Percentiles rank a stretch among this genome's conserved stretches.
Conservation (phyloP, 2,113 vertebrate species). For the Cervus canadensis region DNA sequence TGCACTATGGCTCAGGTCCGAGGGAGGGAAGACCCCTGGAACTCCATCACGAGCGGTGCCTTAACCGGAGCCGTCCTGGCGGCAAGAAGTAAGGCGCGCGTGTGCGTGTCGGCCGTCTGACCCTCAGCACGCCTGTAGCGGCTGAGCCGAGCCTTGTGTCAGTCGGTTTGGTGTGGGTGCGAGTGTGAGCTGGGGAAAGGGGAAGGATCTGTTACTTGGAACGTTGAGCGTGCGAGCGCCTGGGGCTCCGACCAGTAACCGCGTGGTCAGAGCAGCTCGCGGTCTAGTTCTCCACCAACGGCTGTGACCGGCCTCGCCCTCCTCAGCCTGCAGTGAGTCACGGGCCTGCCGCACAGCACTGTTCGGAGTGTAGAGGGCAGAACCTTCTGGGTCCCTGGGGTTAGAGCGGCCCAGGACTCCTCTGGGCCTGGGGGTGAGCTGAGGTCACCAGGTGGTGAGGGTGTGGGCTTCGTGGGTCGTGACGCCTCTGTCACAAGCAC, state of each 20-base stretch:
- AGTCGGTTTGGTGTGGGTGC: background rate
- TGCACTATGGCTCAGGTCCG: slow-evolving; percentile 94
- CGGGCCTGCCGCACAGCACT: background rate
- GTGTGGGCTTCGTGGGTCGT: background rate
- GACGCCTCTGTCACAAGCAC: background rate
- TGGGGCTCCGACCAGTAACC: accelerated
- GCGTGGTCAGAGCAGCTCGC: background rate
- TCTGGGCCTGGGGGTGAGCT: background rate
- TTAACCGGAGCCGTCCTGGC: slow-evolving; percentile 96
- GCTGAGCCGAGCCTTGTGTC: background rate
- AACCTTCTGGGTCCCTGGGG: background rate
- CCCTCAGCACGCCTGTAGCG: accelerated
- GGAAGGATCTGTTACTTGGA: background rate
- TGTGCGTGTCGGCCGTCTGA: accelerated
- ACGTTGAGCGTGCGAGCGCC: background rate
- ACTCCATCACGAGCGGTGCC: slow-evolving; percentile 96
- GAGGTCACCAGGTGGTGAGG: background rate
- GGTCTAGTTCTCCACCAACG: background rate
- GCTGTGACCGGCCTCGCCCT: background rate
- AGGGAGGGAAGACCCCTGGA: slow-evolving; percentile 98
- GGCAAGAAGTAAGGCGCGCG: slow-evolving; percentile 88
- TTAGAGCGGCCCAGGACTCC: background rate
- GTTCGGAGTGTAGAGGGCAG: background rate
- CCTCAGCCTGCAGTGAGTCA: background rate
- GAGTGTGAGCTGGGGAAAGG: background rate